phyloP scores from a whole-genome alignment of 1,140 invertebrate genomes.

The Onthophagus taurus region DNA sequence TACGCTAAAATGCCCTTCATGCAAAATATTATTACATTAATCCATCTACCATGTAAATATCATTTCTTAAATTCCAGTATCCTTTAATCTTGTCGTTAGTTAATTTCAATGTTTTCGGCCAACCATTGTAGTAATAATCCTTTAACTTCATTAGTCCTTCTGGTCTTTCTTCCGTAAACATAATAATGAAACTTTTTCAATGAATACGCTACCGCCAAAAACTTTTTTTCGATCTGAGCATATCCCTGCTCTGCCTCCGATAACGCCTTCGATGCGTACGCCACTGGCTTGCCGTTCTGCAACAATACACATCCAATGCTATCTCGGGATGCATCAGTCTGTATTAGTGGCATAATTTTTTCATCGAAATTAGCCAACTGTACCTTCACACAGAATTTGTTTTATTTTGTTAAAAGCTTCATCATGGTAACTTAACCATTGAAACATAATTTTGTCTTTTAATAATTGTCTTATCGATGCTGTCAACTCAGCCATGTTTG shows the following conservation, averaged over 20 bases:
- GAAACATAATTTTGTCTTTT: constrained; percentile 14
- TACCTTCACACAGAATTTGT: constrained; percentile 19
- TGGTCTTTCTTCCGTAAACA: constrained; percentile 22
- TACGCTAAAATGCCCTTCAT: constrained; percentile 32
- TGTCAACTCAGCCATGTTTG: constrained; percentile 22
- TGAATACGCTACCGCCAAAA: constrained; percentile 31
- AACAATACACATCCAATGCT: constrained; percentile 27
- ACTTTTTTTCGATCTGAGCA: constrained; percentile 38
- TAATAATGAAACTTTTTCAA: constrained; percentile 31
- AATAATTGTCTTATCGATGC: constrained; percentile 19
- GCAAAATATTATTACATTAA: constrained; percentile 28
- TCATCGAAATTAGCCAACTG: constrained; percentile 27
- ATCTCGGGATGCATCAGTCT: constrained; percentile 28
- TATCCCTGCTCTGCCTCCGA: constrained; percentile 22
- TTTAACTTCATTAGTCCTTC: constrained; percentile 19
- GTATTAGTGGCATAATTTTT: constrained; percentile 18
- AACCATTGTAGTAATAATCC: constrained; percentile 6
- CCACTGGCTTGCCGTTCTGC: constrained; percentile 30
- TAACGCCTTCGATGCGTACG: constrained; percentile 32
- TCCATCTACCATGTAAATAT: constrained; percentile 22
- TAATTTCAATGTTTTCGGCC: constrained; percentile 14
- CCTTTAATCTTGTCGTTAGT: constrained; percentile 3
- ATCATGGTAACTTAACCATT: constrained; percentile 23
- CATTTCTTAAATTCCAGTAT: constrained; percentile 21
- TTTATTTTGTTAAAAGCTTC: constrained; percentile 23